Conservation (phyloP, 2,113 vertebrate genomes). For the Stegastes partitus region DNA sequence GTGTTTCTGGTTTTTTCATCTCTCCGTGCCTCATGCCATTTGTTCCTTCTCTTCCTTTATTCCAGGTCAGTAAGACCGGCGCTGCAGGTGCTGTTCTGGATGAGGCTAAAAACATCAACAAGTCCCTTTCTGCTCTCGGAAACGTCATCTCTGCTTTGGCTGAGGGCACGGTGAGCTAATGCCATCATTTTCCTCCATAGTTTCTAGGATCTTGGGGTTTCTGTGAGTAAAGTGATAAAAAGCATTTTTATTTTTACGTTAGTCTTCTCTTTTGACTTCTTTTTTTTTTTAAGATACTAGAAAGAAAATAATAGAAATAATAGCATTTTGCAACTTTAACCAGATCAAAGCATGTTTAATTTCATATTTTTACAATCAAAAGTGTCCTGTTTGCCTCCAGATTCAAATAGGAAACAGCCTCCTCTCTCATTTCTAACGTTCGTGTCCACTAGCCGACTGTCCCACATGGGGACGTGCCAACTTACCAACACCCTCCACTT, state of each 20-base stretch:
- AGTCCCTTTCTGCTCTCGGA: constrained; percentile 93
- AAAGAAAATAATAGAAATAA: too few species aligned
- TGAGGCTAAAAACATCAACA: constrained; percentile 97
- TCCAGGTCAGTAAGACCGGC: constrained; percentile 93
- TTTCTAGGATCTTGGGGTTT: background rate
- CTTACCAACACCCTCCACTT: background rate
- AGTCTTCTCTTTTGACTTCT: background rate
- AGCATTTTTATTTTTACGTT: background rate
- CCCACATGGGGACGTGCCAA: background rate
- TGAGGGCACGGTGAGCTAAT: constrained; percentile 90
- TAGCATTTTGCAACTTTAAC: too few species aligned
- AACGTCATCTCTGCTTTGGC: constrained; percentile 96
- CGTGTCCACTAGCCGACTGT: background rate
- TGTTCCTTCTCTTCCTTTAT: background rate
- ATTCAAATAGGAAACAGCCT: background rate
- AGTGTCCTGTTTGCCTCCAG: background rate
- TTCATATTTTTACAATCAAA: background rate
- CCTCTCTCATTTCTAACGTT: background rate
- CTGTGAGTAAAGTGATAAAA: background rate
- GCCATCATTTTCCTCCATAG: too few species aligned
- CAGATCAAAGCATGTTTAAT: background rate
- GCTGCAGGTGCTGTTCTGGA: constrained; percentile 92
- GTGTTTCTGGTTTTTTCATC: background rate
- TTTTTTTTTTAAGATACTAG: too few species aligned
- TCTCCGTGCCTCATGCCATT: background rate